Evolutionary conservation across 30 jellyfish, hydroid and myxozoan genomes (phyloP).

Genomic region (Cassiopea andromeda): DNA sequence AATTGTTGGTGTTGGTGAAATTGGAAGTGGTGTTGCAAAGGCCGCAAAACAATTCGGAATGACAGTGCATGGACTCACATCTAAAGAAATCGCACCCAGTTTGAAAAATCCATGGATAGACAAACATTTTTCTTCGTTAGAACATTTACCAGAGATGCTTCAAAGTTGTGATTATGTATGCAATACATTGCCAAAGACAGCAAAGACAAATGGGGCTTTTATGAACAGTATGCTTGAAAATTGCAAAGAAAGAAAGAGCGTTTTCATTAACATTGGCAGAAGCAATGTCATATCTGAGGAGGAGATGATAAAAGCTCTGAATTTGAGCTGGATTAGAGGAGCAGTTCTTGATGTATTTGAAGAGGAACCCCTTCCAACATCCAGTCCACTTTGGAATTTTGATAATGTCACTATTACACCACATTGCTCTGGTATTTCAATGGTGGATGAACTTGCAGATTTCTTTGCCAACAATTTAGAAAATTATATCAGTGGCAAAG

Average conservation of each 20-base stretch:
- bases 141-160: conserved; percentile 60
- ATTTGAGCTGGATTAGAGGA: conserved; percentile 66
- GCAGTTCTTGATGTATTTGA: conserved; percentile 91
- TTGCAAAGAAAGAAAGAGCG: conserved; percentile 81
- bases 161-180: conserved; percentile 79
- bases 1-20: conserved; percentile 86
- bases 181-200: conserved; percentile 81
- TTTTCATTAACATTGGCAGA: conserved; percentile 85
- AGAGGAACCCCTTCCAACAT: conserved; percentile 79
- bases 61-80: conserved; percentile 87
- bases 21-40: conserved; percentile 78
- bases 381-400: conserved; percentile 72
- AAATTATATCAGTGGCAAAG: conserved; percentile 28
- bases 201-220: conserved; percentile 60
- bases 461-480: conserved; percentile 39
- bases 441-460: conserved; percentile 55
- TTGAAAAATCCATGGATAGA: conserved; percentile 41
- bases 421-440: conserved; percentile 74
- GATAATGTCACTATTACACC: conserved; percentile 79
- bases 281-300: conserved; percentile 74
- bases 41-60: conserved; percentile 75
- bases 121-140: conserved; percentile 34
- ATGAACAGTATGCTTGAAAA: conserved; percentile 67
- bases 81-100: conserved; percentile 20
- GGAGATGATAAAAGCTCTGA: conserved; percentile 74